A percentile compares a stretch with the other conserved stretches of the same genome.
These are phyloP conservation scores for Stegostoma tigrinum DNA, from an alignment of 2,113 vertebrate genomes.

Conservation along the genomic window DNA sequence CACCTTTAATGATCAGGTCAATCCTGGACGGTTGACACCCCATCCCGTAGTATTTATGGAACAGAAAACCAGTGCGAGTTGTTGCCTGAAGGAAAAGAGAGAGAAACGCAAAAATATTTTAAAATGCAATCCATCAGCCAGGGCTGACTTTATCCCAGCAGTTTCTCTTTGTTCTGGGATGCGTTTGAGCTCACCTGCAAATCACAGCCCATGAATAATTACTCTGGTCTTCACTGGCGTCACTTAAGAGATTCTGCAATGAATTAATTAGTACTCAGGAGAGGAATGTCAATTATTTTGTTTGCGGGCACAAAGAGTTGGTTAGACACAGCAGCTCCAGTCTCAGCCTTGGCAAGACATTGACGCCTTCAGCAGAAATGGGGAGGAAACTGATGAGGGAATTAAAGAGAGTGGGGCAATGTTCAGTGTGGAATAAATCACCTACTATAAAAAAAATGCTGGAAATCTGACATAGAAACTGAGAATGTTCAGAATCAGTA, in stretches of 20 bases:
- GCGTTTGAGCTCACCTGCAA: not conserved
- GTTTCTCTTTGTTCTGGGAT: constrained; percentile 1
- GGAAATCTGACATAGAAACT: not conserved
- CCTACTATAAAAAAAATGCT: not conserved
- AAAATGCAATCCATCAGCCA: not conserved
- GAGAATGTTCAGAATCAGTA: not conserved
- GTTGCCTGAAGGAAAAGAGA: not conserved
- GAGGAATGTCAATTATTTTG: constrained; percentile 29
- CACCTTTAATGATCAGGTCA: not conserved
- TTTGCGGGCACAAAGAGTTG: constrained; percentile 1
- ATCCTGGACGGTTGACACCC: not conserved
- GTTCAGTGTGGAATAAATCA: not conserved
- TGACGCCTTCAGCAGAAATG: not conserved
- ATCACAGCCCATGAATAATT: constrained; percentile 24
- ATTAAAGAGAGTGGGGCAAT: not conserved
- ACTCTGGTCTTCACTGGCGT: constrained; percentile 16
- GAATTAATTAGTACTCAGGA: constrained; percentile 28
- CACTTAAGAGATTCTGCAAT: constrained; percentile 13
- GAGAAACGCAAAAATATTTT: not conserved
- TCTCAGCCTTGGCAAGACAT: not conserved
- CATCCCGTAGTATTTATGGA: not conserved
- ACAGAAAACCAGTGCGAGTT: not conserved
- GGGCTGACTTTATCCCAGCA: not conserved
- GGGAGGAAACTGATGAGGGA: not conserved
- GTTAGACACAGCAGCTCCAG: not conserved